Percentiles rank a stretch among this genome's conserved stretches.
These are phyloP conservation scores for Drosophila serrata DNA, from an alignment of 1,140 invertebrate genomes.

Conservation along the genomic window DNA sequence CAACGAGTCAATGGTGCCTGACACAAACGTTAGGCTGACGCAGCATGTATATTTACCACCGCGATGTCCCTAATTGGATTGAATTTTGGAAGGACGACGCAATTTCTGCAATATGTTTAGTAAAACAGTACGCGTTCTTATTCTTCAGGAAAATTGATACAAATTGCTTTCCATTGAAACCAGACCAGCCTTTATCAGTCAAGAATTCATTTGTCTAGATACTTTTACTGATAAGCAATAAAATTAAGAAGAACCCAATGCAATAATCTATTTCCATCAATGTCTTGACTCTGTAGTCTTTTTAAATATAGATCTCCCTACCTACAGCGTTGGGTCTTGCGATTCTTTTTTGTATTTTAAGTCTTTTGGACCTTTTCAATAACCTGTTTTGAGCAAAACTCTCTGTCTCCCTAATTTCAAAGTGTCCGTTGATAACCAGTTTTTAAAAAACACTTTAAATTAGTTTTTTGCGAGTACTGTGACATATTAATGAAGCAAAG, in stretches of 20 bases:
- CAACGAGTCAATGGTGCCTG: slow-evolving; percentile 66
- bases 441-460: too few species aligned
- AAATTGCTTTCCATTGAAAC: neutral
- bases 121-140: neutral
- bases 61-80: neutral
- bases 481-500: too few species aligned
- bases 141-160: neutral
- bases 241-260: neutral
- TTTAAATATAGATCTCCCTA: too few species aligned
- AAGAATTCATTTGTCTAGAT: neutral
- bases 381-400: too few species aligned
- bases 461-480: too few species aligned
- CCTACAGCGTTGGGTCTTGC: too few species aligned
- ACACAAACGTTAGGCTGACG: slow-evolving; percentile 26
- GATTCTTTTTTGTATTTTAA: too few species aligned
- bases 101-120: neutral
- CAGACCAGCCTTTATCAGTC: neutral
- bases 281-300: neutral
- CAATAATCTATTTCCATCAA: neutral
- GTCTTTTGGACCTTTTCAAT: too few species aligned
- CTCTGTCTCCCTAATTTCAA: too few species aligned
- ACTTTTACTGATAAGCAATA: neutral
- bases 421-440: too few species aligned
- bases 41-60: slow-evolving; percentile 83
- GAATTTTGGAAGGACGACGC: neutral